Percentiles rank a stretch among this genome's conserved stretches.
Conservation (phyloP, 1,140 invertebrate genomes). For the Phocides pigmalion region DNA sequence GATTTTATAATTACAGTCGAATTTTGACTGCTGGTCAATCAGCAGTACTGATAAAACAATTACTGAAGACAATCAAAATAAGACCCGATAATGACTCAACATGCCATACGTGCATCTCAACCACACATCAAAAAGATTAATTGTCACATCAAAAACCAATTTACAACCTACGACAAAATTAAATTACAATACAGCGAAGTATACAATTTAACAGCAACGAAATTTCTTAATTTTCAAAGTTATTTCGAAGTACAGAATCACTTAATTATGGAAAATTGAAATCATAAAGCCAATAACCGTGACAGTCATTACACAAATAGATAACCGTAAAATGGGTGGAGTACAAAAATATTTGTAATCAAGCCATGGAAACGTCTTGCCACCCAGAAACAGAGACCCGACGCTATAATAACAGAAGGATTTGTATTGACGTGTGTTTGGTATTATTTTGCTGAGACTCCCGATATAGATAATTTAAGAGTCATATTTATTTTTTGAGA, state of each 20-base stretch:
- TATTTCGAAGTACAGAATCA: constrained; percentile 2
- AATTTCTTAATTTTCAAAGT: constrained; percentile 20
- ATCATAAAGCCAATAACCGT: constrained; percentile 21
- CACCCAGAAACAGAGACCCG: constrained; percentile 17
- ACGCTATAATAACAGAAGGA: neutral
- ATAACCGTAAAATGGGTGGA: constrained; percentile 8
- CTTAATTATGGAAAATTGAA: constrained; percentile 26
- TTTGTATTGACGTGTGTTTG: too few relatives aligned
- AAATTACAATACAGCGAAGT: neutral
- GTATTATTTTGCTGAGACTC: too few relatives aligned
- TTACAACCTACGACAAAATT: constrained; percentile 12
- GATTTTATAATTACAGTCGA: too few relatives aligned
- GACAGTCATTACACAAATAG: constrained; percentile 9
- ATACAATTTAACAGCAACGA: constrained; percentile 8
- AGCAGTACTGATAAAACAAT: too few relatives aligned
- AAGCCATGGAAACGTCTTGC: constrained; percentile 12
- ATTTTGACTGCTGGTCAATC: too few relatives aligned
- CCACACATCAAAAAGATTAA: too few relatives aligned
- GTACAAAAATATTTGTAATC: constrained; percentile 26
- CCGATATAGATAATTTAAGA: too few relatives aligned
- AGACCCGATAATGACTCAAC: too few relatives aligned
- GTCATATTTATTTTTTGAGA: too few relatives aligned
- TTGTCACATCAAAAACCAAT: neutral
- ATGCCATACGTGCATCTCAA: too few relatives aligned
- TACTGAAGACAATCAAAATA: too few relatives aligned